Evolutionary conservation across 2,113 vertebrate genomes (phyloP), one percentile per base, ranked within the genome.

Genomic region (Ctenodactylus gundi): DNA sequence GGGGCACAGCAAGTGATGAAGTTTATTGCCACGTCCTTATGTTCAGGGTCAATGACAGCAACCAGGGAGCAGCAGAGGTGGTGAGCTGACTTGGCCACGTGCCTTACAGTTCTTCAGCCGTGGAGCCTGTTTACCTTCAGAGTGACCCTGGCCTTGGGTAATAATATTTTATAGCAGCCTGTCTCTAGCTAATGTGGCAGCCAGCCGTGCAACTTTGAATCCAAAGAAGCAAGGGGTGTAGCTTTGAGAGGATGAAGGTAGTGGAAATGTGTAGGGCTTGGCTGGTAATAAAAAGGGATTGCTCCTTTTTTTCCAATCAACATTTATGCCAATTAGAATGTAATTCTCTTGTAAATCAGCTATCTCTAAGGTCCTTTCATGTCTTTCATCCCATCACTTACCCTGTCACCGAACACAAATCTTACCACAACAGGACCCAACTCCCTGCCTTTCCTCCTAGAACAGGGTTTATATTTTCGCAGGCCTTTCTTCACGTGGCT

Each of bases 291-390:
- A 89, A 92, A 94, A 80, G 53, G 86, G 34, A 31, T 36, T 91
- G 53, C 60, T 57, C 83, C 93, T 92, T 91, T n/a, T 97, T 94
- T 68, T 36, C 53, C 91, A 81, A 86, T 31, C 94, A 90, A 87
- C 57, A 90, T 93, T 91, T 75, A 65, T 93, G 57, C 77, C 65
- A 84, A 78, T 60, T 94, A 78, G 46, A 85, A 84, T 34, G 80
- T 93, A 92, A 67, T 94, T 51, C 53, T 94, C 41, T 53, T 92
- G 31, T 81, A 75, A 89, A 72, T 57, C 46, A 62, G 51, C 81
- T 78, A 14, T 96, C 49, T 62, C 81, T 51, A 72, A 95, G 49
- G 39, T 55, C 10, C 41, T 87, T 90, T 88, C 31, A 78, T 94
- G 72, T 92, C 20, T 77, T 91, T 87, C 44, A 89, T 75, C 20